Percentiles rank a stretch among this genome's conserved stretches.
phyloP scores from a whole-genome alignment of 2,888 invertebrate genomes.

The Agrypnus murinus region DNA sequence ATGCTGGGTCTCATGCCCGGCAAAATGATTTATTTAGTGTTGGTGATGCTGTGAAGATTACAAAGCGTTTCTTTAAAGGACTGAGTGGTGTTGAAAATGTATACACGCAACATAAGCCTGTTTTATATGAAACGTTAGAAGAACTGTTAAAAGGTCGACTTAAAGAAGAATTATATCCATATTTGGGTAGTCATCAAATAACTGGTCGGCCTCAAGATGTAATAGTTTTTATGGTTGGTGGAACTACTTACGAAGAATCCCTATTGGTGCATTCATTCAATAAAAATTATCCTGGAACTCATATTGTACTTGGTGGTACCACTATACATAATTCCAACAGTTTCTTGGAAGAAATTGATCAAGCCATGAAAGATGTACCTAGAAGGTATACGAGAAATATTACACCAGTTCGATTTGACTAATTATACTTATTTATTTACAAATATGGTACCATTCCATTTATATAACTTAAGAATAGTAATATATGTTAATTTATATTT shows the following conservation, averaged over 20 bases:
- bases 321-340: slow-evolving; percentile 90
- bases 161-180: slow-evolving; percentile 90
- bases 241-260: slow-evolving; percentile 97
- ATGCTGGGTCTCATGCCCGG: slow-evolving; percentile 87
- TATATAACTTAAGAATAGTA: background rate
- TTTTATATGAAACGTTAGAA: slow-evolving; percentile 91
- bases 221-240: slow-evolving; percentile 97
- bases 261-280: slow-evolving; percentile 88
- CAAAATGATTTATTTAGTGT: slow-evolving; percentile 90
- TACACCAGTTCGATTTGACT: slow-evolving; percentile 29
- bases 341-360: slow-evolving; percentile 84
- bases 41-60: slow-evolving; percentile 90
- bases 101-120: slow-evolving; percentile 98
- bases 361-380: slow-evolving; percentile 79
- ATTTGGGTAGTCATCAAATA: slow-evolving; percentile 78
- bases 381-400: slow-evolving; percentile 73
- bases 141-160: slow-evolving; percentile 92
- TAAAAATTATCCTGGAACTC: slow-evolving; percentile 81
- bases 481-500: background rate
- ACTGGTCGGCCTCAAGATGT: slow-evolving; percentile 89
- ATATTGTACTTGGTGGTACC: slow-evolving; percentile 93
- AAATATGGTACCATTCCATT: background rate
- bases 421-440: background rate
- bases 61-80: slow-evolving; percentile 91
- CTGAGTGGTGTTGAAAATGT: slow-evolving; percentile 98